phyloP scores from a whole-genome alignment of 1,140 invertebrate species.

The Elysia chlorotica region DNA sequence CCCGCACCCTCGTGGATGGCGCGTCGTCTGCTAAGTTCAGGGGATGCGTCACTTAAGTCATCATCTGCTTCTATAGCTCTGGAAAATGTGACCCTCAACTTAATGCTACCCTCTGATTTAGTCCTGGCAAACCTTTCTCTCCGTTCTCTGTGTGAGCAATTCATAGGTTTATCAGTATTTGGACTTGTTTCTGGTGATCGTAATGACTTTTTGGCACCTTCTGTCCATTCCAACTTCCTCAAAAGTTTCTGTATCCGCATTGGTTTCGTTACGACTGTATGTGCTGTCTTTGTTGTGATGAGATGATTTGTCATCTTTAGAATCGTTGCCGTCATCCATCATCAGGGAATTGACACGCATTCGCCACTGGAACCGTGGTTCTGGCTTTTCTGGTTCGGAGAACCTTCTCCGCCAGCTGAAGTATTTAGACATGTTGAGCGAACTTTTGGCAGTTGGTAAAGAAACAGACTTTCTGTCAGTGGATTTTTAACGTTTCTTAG shows the following conservation, averaged over 20 bases:
- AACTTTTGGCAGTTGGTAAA: not conserved
- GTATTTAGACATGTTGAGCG: conserved; percentile 9
- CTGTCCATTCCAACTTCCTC: too few relatives aligned
- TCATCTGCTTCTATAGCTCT: not conserved
- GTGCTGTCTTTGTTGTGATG: too few relatives aligned
- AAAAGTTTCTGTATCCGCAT: too few relatives aligned
- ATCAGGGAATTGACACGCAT: conserved; percentile 14
- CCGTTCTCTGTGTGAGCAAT: not conserved
- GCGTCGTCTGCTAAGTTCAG: too few relatives aligned
- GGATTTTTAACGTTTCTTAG: not conserved
- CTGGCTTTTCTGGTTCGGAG: conserved; percentile 7
- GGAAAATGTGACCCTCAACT: conserved; percentile 8
- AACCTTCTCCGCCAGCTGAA: not conserved
- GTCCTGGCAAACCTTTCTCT: conserved; percentile 6
- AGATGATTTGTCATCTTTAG: too few relatives aligned
- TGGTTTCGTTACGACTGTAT: too few relatives aligned
- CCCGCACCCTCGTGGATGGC: too few relatives aligned
- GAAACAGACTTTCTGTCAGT: not conserved
- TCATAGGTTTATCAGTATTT: too few relatives aligned
- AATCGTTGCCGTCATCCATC: conserved; percentile 3
- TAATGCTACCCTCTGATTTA: conserved; percentile 15
- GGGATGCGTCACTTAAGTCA: too few relatives aligned
- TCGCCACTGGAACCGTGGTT: conserved; percentile 15
- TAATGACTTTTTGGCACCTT: too few relatives aligned
- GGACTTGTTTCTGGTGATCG: too few relatives aligned